phyloP scores from a whole-genome alignment of 2,797 vertebrate species.

The Champsocephalus gunnari region DNA sequence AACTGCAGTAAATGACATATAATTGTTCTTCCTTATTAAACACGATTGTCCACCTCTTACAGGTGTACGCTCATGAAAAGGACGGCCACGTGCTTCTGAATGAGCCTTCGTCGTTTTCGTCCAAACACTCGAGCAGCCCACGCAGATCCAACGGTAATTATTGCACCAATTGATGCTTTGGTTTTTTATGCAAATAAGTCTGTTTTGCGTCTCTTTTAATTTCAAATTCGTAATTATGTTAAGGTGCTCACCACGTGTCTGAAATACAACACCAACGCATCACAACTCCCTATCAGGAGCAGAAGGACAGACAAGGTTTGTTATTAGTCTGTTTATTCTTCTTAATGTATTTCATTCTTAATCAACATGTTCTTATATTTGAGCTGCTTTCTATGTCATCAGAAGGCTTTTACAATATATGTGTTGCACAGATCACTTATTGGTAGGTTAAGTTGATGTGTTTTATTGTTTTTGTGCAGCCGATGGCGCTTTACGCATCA shows the following conservation, averaged over 20 bases:
- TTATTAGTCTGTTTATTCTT: slow-evolving; percentile 2
- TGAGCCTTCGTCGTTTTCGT: slow-evolving; percentile 72
- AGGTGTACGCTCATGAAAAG: slow-evolving; percentile 90
- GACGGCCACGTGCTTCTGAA: slow-evolving; percentile 82
- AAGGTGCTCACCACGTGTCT: slow-evolving; percentile 58
- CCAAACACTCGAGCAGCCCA: slow-evolving; percentile 84
- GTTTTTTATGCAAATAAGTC: not conserved
- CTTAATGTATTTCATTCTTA: not conserved
- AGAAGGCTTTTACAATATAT: not conserved
- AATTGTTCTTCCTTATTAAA: slow-evolving; percentile 71
- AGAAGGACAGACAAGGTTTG: slow-evolving; percentile 86
- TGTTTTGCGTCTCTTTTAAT: not conserved
- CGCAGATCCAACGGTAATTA: slow-evolving; percentile 83
- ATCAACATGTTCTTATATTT: not conserved
- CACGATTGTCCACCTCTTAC: slow-evolving; percentile 71
- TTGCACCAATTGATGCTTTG: not conserved
- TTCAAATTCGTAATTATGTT: slow-evolving; percentile 13
- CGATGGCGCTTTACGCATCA: slow-evolving; percentile 88
- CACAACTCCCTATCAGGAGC: slow-evolving; percentile 87
- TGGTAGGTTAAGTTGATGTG: slow-evolving; percentile 1
- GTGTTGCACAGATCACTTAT: not conserved
- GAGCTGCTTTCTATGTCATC: not conserved
- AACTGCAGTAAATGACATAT: slow-evolving; percentile 65
- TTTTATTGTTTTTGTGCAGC: slow-evolving; percentile 76
- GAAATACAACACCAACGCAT: slow-evolving; percentile 88